These are phyloP conservation scores for Rhyzopertha dominica DNA, from an alignment of 1,140 invertebrate genomes.

Conservation along the genomic window DNA sequence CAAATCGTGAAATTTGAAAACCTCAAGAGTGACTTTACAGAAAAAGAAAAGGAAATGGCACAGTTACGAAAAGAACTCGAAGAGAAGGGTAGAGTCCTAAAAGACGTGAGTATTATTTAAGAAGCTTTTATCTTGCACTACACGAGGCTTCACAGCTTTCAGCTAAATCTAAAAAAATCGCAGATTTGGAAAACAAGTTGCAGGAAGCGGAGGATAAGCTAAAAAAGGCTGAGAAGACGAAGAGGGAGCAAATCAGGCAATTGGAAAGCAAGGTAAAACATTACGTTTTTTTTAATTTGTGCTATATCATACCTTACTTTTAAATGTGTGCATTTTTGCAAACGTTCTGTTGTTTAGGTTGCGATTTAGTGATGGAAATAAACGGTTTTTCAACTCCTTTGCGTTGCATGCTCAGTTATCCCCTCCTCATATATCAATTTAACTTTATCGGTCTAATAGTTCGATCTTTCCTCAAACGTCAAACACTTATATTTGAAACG, in stretches of 20 bases:
- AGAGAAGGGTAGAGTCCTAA: slow-evolving; percentile 50
- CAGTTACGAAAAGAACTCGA: slow-evolving; percentile 55
- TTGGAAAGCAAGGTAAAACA: slow-evolving; percentile 55
- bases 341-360: too few relatives aligned
- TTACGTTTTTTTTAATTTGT: background rate
- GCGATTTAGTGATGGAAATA: too few relatives aligned
- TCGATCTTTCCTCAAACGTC: too few relatives aligned
- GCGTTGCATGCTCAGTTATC: too few relatives aligned
- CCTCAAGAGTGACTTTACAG: slow-evolving; percentile 51
- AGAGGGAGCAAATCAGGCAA: slow-evolving; percentile 57
- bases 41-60: slow-evolving; percentile 54
- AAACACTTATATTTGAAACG: too few relatives aligned
- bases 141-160: slow-evolving; percentile 46
- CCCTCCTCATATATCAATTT: too few relatives aligned
- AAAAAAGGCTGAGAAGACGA: slow-evolving; percentile 54
- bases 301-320: too few relatives aligned
- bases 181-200: slow-evolving; percentile 54
- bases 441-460: too few relatives aligned
- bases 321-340: too few relatives aligned
- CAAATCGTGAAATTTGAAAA: slow-evolving; percentile 53
- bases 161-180: slow-evolving; percentile 54
- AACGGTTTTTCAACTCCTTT: too few relatives aligned
- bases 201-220: slow-evolving; percentile 58
- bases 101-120: slow-evolving; percentile 44
- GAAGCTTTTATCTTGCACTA: slow-evolving; percentile 5